phyloP scores from a whole-genome alignment of 2,113 vertebrate genomes.

The Burhinus oedicnemus region DNA sequence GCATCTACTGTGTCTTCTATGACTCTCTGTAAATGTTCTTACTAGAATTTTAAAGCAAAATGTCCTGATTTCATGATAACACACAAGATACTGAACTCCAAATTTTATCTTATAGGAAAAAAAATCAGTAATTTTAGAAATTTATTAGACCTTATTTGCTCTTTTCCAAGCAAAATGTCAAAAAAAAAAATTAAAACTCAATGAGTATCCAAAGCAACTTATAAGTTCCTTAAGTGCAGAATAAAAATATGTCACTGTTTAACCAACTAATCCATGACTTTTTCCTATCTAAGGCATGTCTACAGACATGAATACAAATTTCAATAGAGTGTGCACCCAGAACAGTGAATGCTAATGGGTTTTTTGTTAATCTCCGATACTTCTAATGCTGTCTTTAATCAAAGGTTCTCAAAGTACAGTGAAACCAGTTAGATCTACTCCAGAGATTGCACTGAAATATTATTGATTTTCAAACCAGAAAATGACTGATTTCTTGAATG shows the following conservation, averaged over 20 bases:
- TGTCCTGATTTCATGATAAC: not conserved
- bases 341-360: not conserved
- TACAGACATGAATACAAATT: not conserved
- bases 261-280: not conserved
- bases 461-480: not conserved
- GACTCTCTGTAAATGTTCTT: not conserved
- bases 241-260: not conserved
- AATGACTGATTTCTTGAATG: not conserved
- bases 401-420: not conserved
- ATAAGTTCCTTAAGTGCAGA: not conserved
- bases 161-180: not conserved
- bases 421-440: not conserved
- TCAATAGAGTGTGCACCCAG: not conserved
- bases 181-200: not conserved
- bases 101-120: not conserved
- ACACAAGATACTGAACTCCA: not conserved
- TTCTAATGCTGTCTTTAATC: not conserved
- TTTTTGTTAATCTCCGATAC: not conserved
- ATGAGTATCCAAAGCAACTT: not conserved
- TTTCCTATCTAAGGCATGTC: not conserved
- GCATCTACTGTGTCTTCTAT: not conserved
- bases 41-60: not conserved
- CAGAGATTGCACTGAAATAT: not conserved
- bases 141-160: not conserved
- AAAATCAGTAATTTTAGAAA: not conserved